These are phyloP conservation scores for Coptotermes formosanus DNA, from an alignment of 1,140 invertebrate species.

Conservation along the genomic window DNA sequence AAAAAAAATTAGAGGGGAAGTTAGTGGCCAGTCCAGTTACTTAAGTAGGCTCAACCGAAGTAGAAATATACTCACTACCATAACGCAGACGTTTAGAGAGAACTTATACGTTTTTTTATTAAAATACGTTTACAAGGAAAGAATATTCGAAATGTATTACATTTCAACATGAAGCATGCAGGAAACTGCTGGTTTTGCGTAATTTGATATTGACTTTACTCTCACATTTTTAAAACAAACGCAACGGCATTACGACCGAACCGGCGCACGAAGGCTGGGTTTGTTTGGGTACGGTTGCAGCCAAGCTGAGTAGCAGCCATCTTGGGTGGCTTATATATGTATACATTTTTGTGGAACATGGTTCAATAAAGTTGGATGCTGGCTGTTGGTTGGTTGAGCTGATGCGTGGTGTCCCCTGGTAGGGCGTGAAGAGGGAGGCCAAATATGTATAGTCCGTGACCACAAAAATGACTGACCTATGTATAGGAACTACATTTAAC, in stretches of 20 bases:
- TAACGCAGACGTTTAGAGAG: neutral
- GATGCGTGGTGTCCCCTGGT: neutral
- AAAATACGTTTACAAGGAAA: neutral
- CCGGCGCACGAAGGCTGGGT: neutral
- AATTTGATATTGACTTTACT: neutral
- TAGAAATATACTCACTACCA: too few species aligned
- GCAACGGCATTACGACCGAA: neutral
- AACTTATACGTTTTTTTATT: neutral
- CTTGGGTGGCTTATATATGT: neutral
- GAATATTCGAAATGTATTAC: neutral
- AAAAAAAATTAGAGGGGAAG: too few species aligned
- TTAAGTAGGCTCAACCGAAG: too few species aligned
- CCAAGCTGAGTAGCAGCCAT: neutral
- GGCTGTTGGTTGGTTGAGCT: neutral
- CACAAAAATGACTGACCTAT: neutral
- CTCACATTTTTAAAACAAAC: neutral
- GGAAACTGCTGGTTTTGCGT: neutral
- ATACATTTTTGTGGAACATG: conserved; percentile 7
- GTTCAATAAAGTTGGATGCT: conserved; percentile 3
- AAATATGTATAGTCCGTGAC: neutral
- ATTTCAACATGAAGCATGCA: neutral
- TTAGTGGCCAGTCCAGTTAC: too few species aligned
- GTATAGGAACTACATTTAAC: neutral
- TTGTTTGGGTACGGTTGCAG: neutral
- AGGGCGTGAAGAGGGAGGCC: neutral